Conservation (phyloP, 2,888 invertebrate genomes). For the Rhagonycha lutea region DNA sequence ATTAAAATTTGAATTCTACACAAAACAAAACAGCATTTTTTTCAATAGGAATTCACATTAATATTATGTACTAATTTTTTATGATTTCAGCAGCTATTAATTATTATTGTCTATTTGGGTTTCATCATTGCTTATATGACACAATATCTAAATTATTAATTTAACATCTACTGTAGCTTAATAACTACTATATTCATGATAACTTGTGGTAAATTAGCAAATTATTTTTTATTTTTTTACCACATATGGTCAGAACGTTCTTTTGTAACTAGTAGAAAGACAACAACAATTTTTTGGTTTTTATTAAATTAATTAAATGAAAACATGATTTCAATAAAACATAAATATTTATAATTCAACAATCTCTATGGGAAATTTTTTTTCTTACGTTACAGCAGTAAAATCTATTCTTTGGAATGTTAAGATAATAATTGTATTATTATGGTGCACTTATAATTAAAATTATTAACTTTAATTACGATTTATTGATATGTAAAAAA, state of each 20-base stretch:
- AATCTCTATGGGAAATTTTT: neutral
- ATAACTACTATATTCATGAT: neutral
- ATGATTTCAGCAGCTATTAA: neutral
- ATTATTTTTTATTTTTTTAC: neutral
- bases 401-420: neutral
- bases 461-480: neutral
- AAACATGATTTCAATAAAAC: neutral
- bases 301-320: neutral
- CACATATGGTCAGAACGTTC: neutral
- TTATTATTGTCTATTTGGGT: neutral
- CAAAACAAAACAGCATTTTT: neutral
- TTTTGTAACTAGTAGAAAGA: neutral
- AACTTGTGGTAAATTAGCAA: neutral
- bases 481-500: neutral
- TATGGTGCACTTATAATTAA: neutral
- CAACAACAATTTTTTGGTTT: neutral
- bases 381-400: neutral
- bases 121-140: neutral
- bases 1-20: neutral
- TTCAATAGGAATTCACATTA: neutral
- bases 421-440: neutral
- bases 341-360: neutral
- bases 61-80: neutral
- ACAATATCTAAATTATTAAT: neutral
- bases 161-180: neutral